Evolutionary conservation across 1,140 invertebrate genomes (phyloP).

Genomic region (Drosophila tristis): DNA sequence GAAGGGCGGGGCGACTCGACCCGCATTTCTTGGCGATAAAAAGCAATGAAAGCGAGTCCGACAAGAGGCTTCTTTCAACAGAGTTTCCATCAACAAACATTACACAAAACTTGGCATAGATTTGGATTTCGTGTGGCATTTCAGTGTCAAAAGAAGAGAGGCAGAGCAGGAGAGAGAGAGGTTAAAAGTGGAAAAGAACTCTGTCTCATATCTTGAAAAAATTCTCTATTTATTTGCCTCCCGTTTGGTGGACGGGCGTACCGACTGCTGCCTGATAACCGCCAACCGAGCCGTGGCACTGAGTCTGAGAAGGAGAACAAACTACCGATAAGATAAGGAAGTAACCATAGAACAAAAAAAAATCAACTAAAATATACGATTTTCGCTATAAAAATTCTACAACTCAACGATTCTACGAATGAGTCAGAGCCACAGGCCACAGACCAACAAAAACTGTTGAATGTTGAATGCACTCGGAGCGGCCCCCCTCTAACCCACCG

Average conservation of each 20-base stretch:
- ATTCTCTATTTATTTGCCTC: constrained; percentile 29
- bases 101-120: constrained; percentile 37
- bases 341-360: constrained; percentile 24
- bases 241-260: neutral
- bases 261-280: constrained; percentile 14
- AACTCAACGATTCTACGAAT: neutral
- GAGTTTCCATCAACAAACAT: constrained; percentile 24
- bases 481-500: no score
- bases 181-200: neutral
- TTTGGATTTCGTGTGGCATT: constrained; percentile 4
- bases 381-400: constrained; percentile 19
- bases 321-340: constrained; percentile 43
- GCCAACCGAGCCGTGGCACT: neutral
- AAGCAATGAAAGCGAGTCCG: constrained; percentile 18
- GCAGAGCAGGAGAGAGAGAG: constrained; percentile 14
- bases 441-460: constrained; percentile 28
- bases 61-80: constrained; percentile 19
- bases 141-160: constrained; percentile 13
- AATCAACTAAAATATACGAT: constrained; percentile 24
- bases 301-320: constrained; percentile 23
- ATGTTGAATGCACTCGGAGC: constrained; percentile 42
- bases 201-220: constrained; percentile 26
- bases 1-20: neutral
- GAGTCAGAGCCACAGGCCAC: neutral
- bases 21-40: constrained; percentile 29